Evolutionary conservation across 2,113 vertebrate species (phyloP), one percentile per base, ranked within the genome.

Genomic region (Platysternon megacephalum): DNA sequence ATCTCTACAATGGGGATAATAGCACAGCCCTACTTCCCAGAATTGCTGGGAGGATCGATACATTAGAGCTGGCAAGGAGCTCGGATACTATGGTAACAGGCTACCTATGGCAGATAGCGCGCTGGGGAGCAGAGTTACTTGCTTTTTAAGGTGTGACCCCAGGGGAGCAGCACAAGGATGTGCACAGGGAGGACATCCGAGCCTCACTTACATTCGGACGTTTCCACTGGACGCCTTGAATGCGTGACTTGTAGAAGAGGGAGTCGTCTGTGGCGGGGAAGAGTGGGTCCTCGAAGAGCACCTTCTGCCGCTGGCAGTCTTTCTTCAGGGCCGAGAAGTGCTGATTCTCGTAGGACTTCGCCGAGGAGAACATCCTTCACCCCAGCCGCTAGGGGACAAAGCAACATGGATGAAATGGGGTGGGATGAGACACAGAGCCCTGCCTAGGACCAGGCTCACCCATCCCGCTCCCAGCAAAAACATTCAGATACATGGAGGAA

Each of bases 201-300:
- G 26, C 9, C 0, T 1, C 65, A 94, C 98, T 98, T 95, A 99
- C 99, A 98, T 99, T 99, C 0, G 99, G 99, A 26, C 99, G 97
- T 90, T 99, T 99, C 99, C 99, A 99, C 79, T 98, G 98, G 93
- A 99, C 98, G 0, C 88, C 95, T 58, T 99, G 99, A 11, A 99
- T 98, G 9, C 94, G 96, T 26, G 99, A 98, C 87, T 98, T 98
- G 95, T 99, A 99, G 98, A 99, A 99, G 74, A 99, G 99, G 0
- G 99, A 99, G 87, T 99, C 98, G 0, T 99, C 99, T 0, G 92
- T 97, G 35, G 99, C 95, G 0, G 99, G 99, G 94, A 99, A 99
- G 26, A 98, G 96, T 0, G 99, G 99, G 94, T 99, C 99, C 93
- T 99, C 99, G 6, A 99, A 99, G 92, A 99, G 99, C 55, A 89